Evolutionary conservation across 2,797 vertebrate species (phyloP), one percentile per base, ranked within the genome.

Genomic region (Podarcis siculus): DNA sequence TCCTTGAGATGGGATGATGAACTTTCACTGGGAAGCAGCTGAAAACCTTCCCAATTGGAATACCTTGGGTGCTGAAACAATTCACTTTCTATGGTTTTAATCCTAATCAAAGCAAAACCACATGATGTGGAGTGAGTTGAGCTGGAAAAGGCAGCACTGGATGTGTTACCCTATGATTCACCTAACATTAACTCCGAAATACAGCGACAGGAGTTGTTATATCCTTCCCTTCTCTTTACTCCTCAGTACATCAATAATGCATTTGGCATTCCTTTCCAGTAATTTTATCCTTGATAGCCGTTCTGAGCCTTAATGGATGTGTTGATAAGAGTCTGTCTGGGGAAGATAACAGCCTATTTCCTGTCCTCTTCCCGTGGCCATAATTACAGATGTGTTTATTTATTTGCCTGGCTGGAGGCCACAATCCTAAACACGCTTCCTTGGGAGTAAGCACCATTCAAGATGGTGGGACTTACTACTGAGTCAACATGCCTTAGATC

Each of bases 261-360:
- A 69, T 89, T 91, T 94, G 73, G 85, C 92, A 69, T 95, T 94
- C 87, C 86, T 94, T 79, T 81, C 75, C 89, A 66, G 73, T 86
- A 93, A 90, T 94, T 95, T 92, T 91, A 86, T 93, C 92, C 19
- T 73, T 77, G 90, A 86, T 93, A 67, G 85, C 84, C 58, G 79
- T 86, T 93, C 85, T 90, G 79, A 86, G 92, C 89, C 80, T 89
- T 93, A 95, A 89, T 94, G 92, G 93, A 58, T 83, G 76, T 66
- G 86, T 79, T 94, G 92, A 89, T 95, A 91, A 93, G 93, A 78
- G 89, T 89, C 94, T 95, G 94, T 83, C 75, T 86, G 55, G 61
- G 75, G 87, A 86, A 0, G 91, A 93, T 95, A 94, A 93, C 72
- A 93, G 90, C 35, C 55, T 81, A 67, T 79, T 80, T 37, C 23